A percentile compares a stretch with the other conserved stretches of the same genome.
Evolutionary conservation across 2,113 vertebrate species (phyloP).

Genomic region (Epinephelus lanceolatus): DNA sequence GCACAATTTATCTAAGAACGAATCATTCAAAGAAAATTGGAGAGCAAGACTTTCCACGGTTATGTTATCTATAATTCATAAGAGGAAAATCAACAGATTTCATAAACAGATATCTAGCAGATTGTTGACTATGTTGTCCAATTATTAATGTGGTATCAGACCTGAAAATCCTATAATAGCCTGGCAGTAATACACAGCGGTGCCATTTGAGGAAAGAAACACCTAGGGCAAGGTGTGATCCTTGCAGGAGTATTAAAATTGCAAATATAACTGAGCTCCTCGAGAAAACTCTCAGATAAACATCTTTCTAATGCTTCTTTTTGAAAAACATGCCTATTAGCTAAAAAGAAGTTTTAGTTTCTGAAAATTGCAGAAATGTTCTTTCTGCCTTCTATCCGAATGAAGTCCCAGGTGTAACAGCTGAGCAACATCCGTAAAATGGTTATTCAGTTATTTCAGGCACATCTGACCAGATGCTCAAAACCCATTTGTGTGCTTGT

Average conservation of each 20-base stretch:
- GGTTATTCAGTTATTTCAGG: slow-evolving; percentile 24
- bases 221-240: slow-evolving; percentile 50
- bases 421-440: slow-evolving; percentile 17
- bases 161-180: slow-evolving; percentile 50
- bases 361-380: slow-evolving; percentile 24
- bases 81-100: slow-evolving; percentile 45
- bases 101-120: slow-evolving; percentile 37
- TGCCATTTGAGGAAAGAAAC: slow-evolving; percentile 32
- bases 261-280: slow-evolving; percentile 43
- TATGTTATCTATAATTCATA: slow-evolving; percentile 55
- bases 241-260: slow-evolving; percentile 49
- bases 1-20: slow-evolving; percentile 29
- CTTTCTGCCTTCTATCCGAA: slow-evolving; percentile 1
- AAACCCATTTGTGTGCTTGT: background rate
- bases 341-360: slow-evolving; percentile 15
- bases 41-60: slow-evolving; percentile 17
- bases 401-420: slow-evolving; percentile 7
- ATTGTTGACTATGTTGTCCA: slow-evolving; percentile 48
- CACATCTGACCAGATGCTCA: background rate
- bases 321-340: slow-evolving; percentile 35
- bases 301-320: slow-evolving; percentile 36
- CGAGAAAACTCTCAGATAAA: slow-evolving; percentile 26
- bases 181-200: slow-evolving; percentile 28
- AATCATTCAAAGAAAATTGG: slow-evolving; percentile 52
- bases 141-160: slow-evolving; percentile 57